Conservation (phyloP, 2,888 invertebrate genomes). For the Hydraecia micacea region DNA sequence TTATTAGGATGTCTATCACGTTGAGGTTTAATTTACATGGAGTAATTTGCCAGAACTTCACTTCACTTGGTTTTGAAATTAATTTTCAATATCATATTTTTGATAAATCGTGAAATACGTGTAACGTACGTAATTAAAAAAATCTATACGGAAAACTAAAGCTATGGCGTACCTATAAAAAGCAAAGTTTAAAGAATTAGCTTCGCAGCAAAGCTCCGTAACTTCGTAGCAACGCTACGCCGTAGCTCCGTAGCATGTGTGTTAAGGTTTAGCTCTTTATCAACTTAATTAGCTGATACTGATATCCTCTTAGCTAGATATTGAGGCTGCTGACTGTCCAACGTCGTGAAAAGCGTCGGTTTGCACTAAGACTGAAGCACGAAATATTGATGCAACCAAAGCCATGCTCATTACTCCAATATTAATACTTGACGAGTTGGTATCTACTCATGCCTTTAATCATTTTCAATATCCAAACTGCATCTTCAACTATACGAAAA, state of each 20-base stretch:
- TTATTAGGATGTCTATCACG: constrained; percentile 4
- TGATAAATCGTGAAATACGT: background rate
- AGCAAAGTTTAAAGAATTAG: no score
- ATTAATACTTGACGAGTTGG: background rate
- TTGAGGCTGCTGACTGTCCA: background rate
- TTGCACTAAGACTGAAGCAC: background rate
- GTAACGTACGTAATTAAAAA: background rate
- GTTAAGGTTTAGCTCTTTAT: background rate
- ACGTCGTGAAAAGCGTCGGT: background rate
- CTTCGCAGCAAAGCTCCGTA: background rate
- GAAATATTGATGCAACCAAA: background rate
- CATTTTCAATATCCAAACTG: constrained; percentile 23
- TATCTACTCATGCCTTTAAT: background rate
- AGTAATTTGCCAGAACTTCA: background rate
- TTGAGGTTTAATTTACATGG: background rate
- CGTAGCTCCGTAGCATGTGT: background rate
- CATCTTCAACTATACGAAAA: constrained; percentile 20
- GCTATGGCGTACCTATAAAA: background rate
- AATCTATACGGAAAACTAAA: background rate
- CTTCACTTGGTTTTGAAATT: background rate
- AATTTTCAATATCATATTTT: background rate
- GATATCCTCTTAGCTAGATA: background rate
- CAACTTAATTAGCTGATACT: background rate
- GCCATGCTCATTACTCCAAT: background rate
- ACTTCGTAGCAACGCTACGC: constrained; percentile 1